These are phyloP conservation scores for Muscina levida DNA, from an alignment of 2,888 invertebrate species.

Conservation along the genomic window DNA sequence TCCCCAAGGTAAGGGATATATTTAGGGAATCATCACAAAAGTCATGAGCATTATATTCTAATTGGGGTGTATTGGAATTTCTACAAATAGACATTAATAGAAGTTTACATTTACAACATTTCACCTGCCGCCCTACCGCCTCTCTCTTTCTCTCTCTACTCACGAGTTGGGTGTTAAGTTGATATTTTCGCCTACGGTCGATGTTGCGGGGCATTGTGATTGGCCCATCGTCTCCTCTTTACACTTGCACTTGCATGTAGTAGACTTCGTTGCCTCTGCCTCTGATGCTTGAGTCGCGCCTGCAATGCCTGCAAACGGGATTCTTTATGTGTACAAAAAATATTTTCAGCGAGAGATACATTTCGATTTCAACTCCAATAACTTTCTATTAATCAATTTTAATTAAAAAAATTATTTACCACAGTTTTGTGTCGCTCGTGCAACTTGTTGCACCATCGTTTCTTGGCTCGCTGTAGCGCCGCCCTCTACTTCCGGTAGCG, in stretches of 20 bases:
- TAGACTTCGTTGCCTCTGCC: slow-evolving; percentile 60
- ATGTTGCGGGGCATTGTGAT: slow-evolving; percentile 35
- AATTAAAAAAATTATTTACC: slow-evolving; percentile 72
- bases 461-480: slow-evolving; percentile 46
- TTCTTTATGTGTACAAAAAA: slow-evolving; percentile 74
- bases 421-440: slow-evolving; percentile 76
- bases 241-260: slow-evolving; percentile 69
- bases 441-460: slow-evolving; percentile 72
- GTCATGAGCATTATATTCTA: slow-evolving; percentile 78
- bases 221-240: slow-evolving; percentile 69
- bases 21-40: slow-evolving; percentile 78
- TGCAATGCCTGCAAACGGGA: slow-evolving; percentile 79
- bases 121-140: too few relatives aligned
- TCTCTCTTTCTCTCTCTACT: too few relatives aligned
- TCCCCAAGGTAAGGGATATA: slow-evolving; percentile 77
- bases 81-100: slow-evolving; percentile 66
- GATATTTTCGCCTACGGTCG: slow-evolving; percentile 46
- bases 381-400: too few relatives aligned
- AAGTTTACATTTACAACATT: too few relatives aligned
- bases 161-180: slow-evolving; percentile 53
- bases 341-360: slow-evolving; percentile 32
- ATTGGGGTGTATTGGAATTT: slow-evolving; percentile 71
- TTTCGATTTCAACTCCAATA: not conserved
- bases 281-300: slow-evolving; percentile 72
- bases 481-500: slow-evolving; percentile 36